Evolutionary conservation across 2,888 invertebrate species (phyloP), one percentile per base, ranked within the genome.

Genomic region (Orchesella flavescens): DNA sequence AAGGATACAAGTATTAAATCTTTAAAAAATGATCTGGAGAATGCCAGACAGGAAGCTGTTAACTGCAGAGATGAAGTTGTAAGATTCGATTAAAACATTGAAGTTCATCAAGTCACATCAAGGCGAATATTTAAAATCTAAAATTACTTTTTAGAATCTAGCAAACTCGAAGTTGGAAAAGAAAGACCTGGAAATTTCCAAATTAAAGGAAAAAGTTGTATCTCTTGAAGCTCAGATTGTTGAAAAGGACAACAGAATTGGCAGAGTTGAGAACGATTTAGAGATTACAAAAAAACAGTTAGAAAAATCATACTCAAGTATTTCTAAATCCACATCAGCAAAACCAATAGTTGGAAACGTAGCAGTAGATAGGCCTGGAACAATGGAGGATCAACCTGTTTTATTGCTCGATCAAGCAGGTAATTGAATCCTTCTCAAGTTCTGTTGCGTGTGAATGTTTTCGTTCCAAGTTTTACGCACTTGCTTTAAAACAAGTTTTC

Each of bases 371-470:
- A 82, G 75, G 19, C 81, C 81, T n/a, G 71, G 81, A 2, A 63
- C 75, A 5, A 44, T 83, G 1, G 84, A 86, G 34, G 80, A 73
- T 2, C 86, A 84, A 46, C 86, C 87, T 2, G 86, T 87, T 49
- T 78, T 88, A 23, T 17, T 87, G n/a, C 80, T 71, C 24, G 88
- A 87, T 68, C 88, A 85, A 73, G 88, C 88, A 43, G 88, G 88
- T 88, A 81, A 65, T 65, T 68, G 5, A 66, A 17, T 61, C 13
- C 44, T 59, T n/a, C 21, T 17, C 15, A 23, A 15, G n/a, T n/a
- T n/a, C n/a, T 49, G 12, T 49, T 49, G 1, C 49, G 5, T 49
- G 12, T 44, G 49, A 49, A 49, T 49, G 12, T 34, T 34, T 34
- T 34, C 23, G 17, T 46, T 75, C 24, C 34, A 21, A 69, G 49